Evolutionary conservation across 1,140 invertebrate species (phyloP).

Genomic region (Eulimnadia texana): DNA sequence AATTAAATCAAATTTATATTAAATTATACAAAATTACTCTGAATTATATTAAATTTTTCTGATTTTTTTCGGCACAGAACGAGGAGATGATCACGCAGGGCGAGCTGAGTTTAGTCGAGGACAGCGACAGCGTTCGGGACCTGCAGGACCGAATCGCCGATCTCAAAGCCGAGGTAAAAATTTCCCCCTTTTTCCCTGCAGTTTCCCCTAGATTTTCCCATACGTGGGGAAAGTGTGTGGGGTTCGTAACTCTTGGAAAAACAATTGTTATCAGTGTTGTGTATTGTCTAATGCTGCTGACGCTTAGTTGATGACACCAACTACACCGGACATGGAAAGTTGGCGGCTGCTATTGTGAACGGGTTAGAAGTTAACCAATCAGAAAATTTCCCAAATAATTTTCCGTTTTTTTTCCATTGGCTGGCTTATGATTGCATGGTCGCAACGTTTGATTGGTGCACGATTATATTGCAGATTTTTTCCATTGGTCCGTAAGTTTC

Average conservation of each 20-base stretch:
- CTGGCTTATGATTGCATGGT: no score
- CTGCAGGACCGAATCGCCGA: constrained; percentile 80
- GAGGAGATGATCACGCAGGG: constrained; percentile 81
- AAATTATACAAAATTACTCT: no score
- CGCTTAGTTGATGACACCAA: constrained; percentile 15
- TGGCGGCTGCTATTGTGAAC: constrained; percentile 14
- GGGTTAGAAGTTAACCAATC: neutral
- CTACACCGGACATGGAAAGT: constrained; percentile 15
- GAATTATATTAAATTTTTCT: no score
- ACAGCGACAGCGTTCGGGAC: constrained; percentile 68
- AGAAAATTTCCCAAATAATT: neutral
- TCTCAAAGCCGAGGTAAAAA: constrained; percentile 70
- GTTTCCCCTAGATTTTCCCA: neutral
- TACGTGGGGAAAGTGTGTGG: neutral
- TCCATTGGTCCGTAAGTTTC: no score
- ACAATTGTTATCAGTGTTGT: neutral
- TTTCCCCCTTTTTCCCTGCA: neutral
- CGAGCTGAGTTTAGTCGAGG: constrained; percentile 63
- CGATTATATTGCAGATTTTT: no score
- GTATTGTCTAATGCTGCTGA: neutral
- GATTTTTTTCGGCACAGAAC: constrained; percentile 44
- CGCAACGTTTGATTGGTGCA: no score
- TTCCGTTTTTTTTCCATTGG: no score
- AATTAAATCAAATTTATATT: no score
- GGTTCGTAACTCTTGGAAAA: neutral